Percentiles rank a stretch among this genome's conserved stretches.
These are phyloP conservation scores for Eleginops maclovinus DNA, from an alignment of 2,113 vertebrate genomes.

Conservation along the genomic window DNA sequence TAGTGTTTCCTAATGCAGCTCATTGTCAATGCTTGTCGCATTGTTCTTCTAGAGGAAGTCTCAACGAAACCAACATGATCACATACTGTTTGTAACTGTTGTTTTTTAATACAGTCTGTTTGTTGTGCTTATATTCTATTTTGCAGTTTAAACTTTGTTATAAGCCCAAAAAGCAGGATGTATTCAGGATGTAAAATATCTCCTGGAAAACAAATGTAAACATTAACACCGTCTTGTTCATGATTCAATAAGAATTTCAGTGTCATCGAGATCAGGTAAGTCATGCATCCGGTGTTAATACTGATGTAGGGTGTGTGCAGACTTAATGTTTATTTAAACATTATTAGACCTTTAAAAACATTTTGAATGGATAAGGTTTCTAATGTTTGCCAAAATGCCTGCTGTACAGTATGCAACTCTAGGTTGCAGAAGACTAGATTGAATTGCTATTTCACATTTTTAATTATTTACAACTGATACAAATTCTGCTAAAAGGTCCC, in stretches of 20 bases:
- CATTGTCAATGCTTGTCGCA: conserved; percentile 7
- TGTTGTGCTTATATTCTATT: conserved; percentile 1
- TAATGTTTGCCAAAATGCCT: neutral
- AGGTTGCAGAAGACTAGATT: neutral
- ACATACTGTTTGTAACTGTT: neutral
- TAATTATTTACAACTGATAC: neutral
- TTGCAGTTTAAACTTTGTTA: conserved; percentile 5
- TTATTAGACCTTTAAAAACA: neutral
- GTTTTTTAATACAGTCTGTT: neutral
- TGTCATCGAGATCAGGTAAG: neutral
- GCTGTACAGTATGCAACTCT: too few relatives aligned
- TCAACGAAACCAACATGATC: neutral
- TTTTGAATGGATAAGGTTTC: neutral
- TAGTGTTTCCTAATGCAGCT: conserved; percentile 24
- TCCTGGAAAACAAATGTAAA: conserved; percentile 2
- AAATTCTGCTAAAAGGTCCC: neutral
- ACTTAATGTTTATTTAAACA: neutral
- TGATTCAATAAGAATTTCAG: conserved; percentile 7
- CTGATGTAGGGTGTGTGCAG: neutral
- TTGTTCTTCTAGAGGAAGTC: conserved; percentile 49
- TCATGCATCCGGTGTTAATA: neutral
- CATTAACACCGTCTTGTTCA: neutral
- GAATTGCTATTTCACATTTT: neutral
- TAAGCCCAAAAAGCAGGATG: neutral
- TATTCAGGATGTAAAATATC: conserved; percentile 12